A percentile compares a stretch with the other conserved stretches of the same genome.
phyloP scores from a whole-genome alignment of 2,888 invertebrate genomes.

The Lasiommata megera region DNA sequence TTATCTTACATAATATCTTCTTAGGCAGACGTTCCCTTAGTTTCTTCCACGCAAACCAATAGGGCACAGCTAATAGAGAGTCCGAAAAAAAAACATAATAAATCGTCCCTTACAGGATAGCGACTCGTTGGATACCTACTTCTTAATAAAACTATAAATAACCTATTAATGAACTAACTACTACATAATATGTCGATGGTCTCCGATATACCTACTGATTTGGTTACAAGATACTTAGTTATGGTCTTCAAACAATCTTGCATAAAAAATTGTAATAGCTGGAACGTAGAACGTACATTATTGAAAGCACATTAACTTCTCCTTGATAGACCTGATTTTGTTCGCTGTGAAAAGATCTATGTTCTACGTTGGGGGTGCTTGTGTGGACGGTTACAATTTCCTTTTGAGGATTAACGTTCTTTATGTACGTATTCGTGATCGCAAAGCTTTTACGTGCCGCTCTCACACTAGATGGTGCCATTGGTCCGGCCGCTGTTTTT shows the following conservation, averaged over 20 bases:
- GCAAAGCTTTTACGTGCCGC: conserved; percentile 55
- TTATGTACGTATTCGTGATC: conserved; percentile 43
- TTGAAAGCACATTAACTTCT: conserved; percentile 64
- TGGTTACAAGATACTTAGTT: too few relatives aligned
- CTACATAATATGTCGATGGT: too few relatives aligned
- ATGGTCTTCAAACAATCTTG: not conserved
- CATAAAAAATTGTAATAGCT: not conserved
- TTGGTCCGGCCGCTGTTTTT: conserved; percentile 55
- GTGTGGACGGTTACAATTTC: conserved; percentile 64
- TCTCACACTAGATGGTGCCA: conserved; percentile 53
- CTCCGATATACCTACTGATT: too few relatives aligned
- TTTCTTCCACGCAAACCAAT: too few relatives aligned
- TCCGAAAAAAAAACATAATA: too few relatives aligned
- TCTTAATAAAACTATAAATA: too few relatives aligned
- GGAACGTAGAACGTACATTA: conserved; percentile 53
- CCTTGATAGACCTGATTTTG: conserved; percentile 65
- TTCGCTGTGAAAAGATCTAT: conserved; percentile 48
- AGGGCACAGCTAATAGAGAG: too few relatives aligned
- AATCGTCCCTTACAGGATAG: too few relatives aligned
- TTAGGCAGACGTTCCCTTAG: too few relatives aligned
- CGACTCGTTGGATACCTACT: too few relatives aligned
- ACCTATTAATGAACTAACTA: too few relatives aligned
- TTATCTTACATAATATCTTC: too few relatives aligned
- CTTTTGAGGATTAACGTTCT: conserved; percentile 46
- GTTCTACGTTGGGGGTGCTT: conserved; percentile 58